These are phyloP conservation scores for Ctenopoma multispine DNA, from an alignment of 2,797 vertebrate genomes.

Conservation along the genomic window DNA sequence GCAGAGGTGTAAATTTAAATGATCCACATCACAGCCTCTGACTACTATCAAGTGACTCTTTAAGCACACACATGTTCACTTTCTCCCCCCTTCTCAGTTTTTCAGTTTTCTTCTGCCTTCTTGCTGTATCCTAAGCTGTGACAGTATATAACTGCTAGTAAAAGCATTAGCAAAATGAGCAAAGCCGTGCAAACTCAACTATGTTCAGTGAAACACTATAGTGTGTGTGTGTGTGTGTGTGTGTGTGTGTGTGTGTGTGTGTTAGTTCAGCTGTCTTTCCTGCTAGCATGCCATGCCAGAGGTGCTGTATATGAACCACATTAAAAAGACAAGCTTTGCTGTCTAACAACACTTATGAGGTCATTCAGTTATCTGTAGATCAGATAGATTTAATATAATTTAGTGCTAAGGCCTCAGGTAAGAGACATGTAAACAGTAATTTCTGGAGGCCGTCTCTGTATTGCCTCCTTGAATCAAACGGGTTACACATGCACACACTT, in stretches of 20 bases:
- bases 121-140: background rate
- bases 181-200: conserved; percentile 2
- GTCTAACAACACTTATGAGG: background rate
- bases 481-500: background rate
- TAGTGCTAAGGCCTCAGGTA: background rate
- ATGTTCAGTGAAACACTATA: background rate
- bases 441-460: background rate
- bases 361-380: conserved; percentile 5
- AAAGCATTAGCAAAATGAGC: conserved; percentile 20
- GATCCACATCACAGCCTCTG: conserved; percentile 53
- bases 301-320: background rate
- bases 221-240: background rate
- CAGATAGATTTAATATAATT: too few relatives aligned
- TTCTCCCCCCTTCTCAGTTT: background rate
- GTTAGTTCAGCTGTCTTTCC: conserved; percentile 7
- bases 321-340: conserved; percentile 5
- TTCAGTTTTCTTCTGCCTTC: background rate
- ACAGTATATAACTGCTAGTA: background rate
- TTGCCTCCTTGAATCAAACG: background rate
- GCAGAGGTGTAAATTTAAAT: conserved; percentile 62
- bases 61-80: conserved; percentile 4
- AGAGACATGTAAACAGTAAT: background rate
- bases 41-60: conserved; percentile 35
- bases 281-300: background rate
- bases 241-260: conserved; percentile 3